phyloP scores from a whole-genome alignment of 2,797 vertebrate genomes.

The Oryzias dopingdopingensis region DNA sequence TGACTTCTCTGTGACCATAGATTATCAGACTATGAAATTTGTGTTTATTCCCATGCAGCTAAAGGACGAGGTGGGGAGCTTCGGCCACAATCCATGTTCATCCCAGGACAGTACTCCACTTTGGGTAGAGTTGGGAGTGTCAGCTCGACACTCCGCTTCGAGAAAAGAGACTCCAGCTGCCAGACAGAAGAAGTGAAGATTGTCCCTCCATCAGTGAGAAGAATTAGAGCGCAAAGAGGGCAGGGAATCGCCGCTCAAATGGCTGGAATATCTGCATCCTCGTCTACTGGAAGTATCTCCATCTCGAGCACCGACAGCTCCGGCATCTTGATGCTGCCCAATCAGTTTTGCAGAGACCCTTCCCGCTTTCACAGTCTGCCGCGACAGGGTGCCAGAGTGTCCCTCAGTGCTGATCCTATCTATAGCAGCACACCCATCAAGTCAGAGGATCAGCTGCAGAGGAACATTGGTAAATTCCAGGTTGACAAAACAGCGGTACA shows the following conservation, averaged over 20 bases:
- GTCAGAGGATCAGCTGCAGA: slow-evolving; percentile 70
- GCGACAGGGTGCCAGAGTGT: slow-evolving; percentile 82
- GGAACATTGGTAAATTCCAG: slow-evolving; percentile 80
- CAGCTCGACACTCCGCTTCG: slow-evolving; percentile 74
- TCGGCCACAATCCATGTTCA: slow-evolving; percentile 85
- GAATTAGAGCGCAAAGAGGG: slow-evolving; percentile 93
- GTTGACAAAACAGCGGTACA: slow-evolving; percentile 79
- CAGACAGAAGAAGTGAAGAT: slow-evolving; percentile 93
- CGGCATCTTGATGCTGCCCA: slow-evolving; percentile 74
- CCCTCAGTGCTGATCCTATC: slow-evolving; percentile 82
- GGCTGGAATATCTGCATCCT: slow-evolving; percentile 87
- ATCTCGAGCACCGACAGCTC: slow-evolving; percentile 77
- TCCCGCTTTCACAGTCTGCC: slow-evolving; percentile 92
- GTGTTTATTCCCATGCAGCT: slow-evolving; percentile 57
- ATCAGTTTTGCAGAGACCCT: slow-evolving; percentile 76
- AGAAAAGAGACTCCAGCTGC: slow-evolving; percentile 89
- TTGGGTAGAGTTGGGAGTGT: slow-evolving; percentile 83
- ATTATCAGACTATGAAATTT: slow-evolving; percentile 37
- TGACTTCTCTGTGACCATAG: slow-evolving; percentile 53
- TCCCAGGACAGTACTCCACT: slow-evolving; percentile 88
- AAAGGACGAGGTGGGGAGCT: slow-evolving; percentile 80
- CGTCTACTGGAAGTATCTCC: slow-evolving; percentile 88
- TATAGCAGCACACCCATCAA: slow-evolving; percentile 75
- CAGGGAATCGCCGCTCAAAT: slow-evolving; percentile 95
- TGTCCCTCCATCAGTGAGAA: slow-evolving; percentile 92